phyloP scores from a whole-genome alignment of 64 coral and sea anemone genomes.

The Pocillopora damicornis region DNA sequence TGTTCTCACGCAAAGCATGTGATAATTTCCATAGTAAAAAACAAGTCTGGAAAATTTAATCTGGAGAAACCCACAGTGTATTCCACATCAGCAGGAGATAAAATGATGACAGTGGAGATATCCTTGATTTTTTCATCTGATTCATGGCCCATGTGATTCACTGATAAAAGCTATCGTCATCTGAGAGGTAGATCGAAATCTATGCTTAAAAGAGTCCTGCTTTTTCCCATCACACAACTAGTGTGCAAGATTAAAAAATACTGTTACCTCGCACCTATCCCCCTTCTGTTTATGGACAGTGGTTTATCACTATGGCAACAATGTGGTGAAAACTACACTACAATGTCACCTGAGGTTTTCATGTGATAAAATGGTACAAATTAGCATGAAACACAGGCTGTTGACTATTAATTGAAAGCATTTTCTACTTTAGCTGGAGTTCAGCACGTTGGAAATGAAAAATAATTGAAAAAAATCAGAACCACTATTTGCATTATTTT shows the following conservation, averaged over 20 bases:
- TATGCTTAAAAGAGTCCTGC: not conserved
- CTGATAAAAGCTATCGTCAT: too few species aligned
- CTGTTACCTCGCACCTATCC: too few species aligned
- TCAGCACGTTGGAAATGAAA: not conserved
- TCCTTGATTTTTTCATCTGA: too few species aligned
- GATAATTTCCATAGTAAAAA: too few species aligned
- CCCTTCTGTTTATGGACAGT: not conserved
- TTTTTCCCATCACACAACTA: not conserved
- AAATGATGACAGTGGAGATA: too few species aligned
- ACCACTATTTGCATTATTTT: not conserved
- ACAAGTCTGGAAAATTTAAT: too few species aligned
- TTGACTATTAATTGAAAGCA: not conserved
- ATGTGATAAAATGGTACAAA: constrained; percentile 6
- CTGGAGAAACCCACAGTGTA: too few species aligned
- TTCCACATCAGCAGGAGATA: too few species aligned
- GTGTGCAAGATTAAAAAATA: too few species aligned
- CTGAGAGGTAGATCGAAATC: too few species aligned
- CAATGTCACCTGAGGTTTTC: constrained; percentile 3
- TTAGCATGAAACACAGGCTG: not conserved
- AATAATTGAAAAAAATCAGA: constrained; percentile 5
- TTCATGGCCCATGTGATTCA: too few species aligned
- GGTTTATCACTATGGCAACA: constrained; percentile 31
- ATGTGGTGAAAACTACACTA: not conserved
- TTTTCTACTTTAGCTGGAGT: not conserved
- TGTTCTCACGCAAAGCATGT: too few species aligned